Conservation (phyloP, 2,888 invertebrate genomes). For the Polyommatus iphigenia region DNA sequence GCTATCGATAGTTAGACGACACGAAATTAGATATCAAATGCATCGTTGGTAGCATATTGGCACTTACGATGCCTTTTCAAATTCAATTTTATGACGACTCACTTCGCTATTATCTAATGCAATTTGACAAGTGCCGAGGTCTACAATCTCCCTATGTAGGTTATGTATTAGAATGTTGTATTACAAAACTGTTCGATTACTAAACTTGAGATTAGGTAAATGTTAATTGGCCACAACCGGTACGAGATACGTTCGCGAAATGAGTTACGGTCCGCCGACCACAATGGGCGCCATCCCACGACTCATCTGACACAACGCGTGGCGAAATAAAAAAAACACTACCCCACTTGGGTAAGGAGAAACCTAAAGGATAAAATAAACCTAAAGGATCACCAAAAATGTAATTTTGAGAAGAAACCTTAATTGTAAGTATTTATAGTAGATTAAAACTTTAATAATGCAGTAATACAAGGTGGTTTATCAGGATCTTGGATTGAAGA, state of each 20-base stretch:
- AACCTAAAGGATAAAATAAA: too few species aligned
- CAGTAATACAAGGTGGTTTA: not conserved
- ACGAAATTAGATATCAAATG: too few species aligned
- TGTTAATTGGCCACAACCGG: constrained; percentile 18
- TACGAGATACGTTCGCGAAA: constrained; percentile 13
- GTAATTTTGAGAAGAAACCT: not conserved
- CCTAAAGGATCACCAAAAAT: not conserved
- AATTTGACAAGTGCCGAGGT: not conserved
- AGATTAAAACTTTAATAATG: not conserved
- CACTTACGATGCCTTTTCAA: not conserved
- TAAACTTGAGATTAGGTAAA: constrained; percentile 22
- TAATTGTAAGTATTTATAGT: too few species aligned
- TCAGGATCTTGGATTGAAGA: not conserved
- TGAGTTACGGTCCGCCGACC: constrained; percentile 39
- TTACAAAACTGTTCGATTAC: constrained; percentile 13
- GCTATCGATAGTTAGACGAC: too few species aligned
- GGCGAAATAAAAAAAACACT: not conserved
- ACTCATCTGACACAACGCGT: not conserved
- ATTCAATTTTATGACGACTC: not conserved
- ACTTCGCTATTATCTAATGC: not conserved
- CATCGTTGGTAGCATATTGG: not conserved
- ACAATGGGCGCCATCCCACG: constrained; percentile 14
- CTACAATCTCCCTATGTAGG: not conserved
- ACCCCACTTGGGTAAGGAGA: not conserved
- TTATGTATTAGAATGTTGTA: not conserved